Percentiles rank a stretch among this genome's conserved stretches.
phyloP scores from a whole-genome alignment of 1,140 invertebrate species.

The Trichomalopsis sarcophagae region DNA sequence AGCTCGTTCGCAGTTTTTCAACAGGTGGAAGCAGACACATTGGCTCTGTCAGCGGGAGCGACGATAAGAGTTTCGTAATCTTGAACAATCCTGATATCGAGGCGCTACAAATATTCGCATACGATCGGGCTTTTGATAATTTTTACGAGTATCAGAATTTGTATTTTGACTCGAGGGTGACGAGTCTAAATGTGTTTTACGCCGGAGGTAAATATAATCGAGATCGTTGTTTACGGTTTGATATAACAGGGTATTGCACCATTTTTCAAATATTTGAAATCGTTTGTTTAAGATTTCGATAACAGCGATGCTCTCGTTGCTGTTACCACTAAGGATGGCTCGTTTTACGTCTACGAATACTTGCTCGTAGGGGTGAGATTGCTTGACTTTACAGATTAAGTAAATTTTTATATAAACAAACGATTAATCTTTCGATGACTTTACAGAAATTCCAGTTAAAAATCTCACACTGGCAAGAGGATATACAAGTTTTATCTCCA shows the following conservation, averaged over 20 bases:
- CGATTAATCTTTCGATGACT: background rate
- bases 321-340: slow-evolving; percentile 57
- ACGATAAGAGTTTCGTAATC: slow-evolving; percentile 58
- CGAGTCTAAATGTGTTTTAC: slow-evolving; percentile 60
- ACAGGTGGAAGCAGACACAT: slow-evolving; percentile 58
- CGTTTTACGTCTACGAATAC: slow-evolving; percentile 63
- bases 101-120: slow-evolving; percentile 60
- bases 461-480: slow-evolving; percentile 52
- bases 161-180: slow-evolving; percentile 54
- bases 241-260: background rate
- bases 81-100: slow-evolving; percentile 59
- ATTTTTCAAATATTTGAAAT: background rate
- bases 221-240: background rate
- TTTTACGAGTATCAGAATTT: slow-evolving; percentile 64
- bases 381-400: background rate
- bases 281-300: slow-evolving; percentile 54
- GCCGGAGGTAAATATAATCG: slow-evolving; percentile 52
- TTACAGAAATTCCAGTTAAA: slow-evolving; percentile 62
- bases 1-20: slow-evolving; percentile 23
- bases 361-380: slow-evolving; percentile 58
- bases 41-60: slow-evolving; percentile 51
- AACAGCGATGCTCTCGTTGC: slow-evolving; percentile 57
- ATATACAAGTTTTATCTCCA: slow-evolving; percentile 56
- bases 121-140: slow-evolving; percentile 54
- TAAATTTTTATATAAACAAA: background rate